Base-by-base conservation (phyloP, 2,113 vertebrate species). In the Channa argus region DNA sequence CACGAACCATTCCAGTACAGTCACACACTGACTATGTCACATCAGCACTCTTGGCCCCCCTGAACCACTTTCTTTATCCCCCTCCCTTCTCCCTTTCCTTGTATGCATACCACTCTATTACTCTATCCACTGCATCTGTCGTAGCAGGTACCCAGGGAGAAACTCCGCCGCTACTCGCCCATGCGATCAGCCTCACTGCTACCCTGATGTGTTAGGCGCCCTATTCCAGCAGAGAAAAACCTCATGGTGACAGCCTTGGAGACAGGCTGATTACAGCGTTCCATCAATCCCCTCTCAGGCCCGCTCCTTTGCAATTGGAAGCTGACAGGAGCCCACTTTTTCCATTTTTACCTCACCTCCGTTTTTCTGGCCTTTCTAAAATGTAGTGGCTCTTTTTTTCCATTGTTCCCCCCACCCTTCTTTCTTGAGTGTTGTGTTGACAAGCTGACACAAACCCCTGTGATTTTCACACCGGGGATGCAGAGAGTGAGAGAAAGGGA, bases 401-500 rank as follows among this genome's bases (percentile, higher is more conserved):
- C 4, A 7, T 73, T 74, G 41, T 75, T 74, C 80, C 60, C 46
- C 52, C 50, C 37, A 54, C 80, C 76, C 79, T 74, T 72, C 85
- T 88, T 85, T 82, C 80, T 84, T 85, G 87, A 86, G 86, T 83
- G 84, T 82, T 83, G 82, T 89, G 89, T 89, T 90, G 91, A 92
- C 91, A 91, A 84, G 85, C 88, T 89, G 84, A 93, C 91, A 91
- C 81, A 72, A 90, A 88, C 88, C 89, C 87, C 86, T 92, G 87
- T 89, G 91, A 94, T 93, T 93, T 92, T 92, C 90, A 89, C 86
- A 89, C 84, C 79, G 45, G 82, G 82, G 88, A 84, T 85, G 81
- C 81, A 87, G 82, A 68, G 81, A 82, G 80, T 1, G 49, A 82
- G 82, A 82, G 55, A 76, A 63, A 74, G 39, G 79, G 83, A 86